Base-by-base conservation (phyloP, 2,888 invertebrate species). In the Cacoxenus indagator region DNA sequence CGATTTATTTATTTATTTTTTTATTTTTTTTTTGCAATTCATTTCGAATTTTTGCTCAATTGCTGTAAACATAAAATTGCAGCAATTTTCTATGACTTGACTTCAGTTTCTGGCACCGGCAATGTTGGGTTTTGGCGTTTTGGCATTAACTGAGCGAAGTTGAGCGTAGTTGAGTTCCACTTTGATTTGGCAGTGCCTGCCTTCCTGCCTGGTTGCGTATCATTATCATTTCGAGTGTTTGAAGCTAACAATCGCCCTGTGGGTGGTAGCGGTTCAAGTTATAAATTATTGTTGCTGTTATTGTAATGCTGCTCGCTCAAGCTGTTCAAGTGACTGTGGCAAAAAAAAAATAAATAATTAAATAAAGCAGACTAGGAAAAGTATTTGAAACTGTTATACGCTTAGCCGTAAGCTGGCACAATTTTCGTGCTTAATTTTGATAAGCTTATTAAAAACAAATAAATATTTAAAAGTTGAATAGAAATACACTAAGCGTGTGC, bases 1-100 rank as follows among this genome's bases (percentile, higher is more conserved):
- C 64, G 54, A 29, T 37, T n/a, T 55, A 19, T 55, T 11, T 55
- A 55, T 67, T 37, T 43, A n/a, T 45, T 26, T 59, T 73, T 75
- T 68, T 64, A 68, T 64, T 69, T 67, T 64, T 68, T 54, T 55
- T 27, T 64, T 62, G 29, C 54, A 22, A 22, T 26, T 14, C 14
- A 26, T 68, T n/a, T 69, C 73, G 75, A 72, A 80, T 79, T 81
- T 82, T 80, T 73, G 84, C 74, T 75, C 81, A 81, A 81, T 83
- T 83, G 82, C 81, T 83, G 81, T 81, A 81, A 83, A 82, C 76
- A 75, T 82, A 77, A 81, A 81, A 81, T 81, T 81, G 84, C 79
- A 67, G 81, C 82, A 83, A 81, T 81, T 81, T 81, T 83, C 82
- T 76, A 82, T 83, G 78, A 78, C 82, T 83, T 54, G 80, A 68